Evolutionary conservation across 2,113 vertebrate species (phyloP), one percentile per base, ranked within the genome.

Genomic region (Mastomys coucha): DNA sequence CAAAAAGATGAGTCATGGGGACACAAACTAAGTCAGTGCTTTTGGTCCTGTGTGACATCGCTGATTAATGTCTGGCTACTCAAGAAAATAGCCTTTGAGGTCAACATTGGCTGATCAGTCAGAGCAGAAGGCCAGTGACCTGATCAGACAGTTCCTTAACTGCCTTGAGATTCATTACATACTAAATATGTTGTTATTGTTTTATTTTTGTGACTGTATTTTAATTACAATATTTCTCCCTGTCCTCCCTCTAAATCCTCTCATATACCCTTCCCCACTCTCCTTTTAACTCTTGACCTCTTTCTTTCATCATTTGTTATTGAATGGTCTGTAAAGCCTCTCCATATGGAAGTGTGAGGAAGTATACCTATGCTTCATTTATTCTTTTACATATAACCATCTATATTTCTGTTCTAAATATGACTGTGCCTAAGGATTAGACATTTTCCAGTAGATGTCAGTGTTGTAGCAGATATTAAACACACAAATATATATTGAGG

Each of bases 401-500:
- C 67, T 91, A n/a, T 86, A 20, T 86, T 56, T 95, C 36, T 84
- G 16, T 89, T 89, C 67, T 88, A 31, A 8, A 73, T 78, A 45
- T 53, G 85, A 53, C 31, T 4, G 5, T 89, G 78, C 88, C 36
- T 84, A 70, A 86, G 45, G 3, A 42, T 45, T 75, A 70, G 13
- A 65, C 33, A 42, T 73, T 39, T 36, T 93, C 56, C n/a, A 86
- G 85, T 88, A 91, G 80, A 86, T n/a, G 39, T 19, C 56, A 51
- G 11, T 94, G 73, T 91, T 72, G 81, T 7, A 91, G 49, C 36
- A 95, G 75, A 96, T 36, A 87, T 80, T 72, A 88, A 80, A 80
- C 36, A 93, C 69, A 91, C 39, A 87, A 75, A 88, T 69, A 56
- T 39, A 49, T 39, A 87, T 10, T 63, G 39, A 36, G 39, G 36